Evolutionary conservation across 2,888 invertebrate genomes (phyloP), one percentile per base, ranked within the genome.

Genomic region (Phania funesta): DNA sequence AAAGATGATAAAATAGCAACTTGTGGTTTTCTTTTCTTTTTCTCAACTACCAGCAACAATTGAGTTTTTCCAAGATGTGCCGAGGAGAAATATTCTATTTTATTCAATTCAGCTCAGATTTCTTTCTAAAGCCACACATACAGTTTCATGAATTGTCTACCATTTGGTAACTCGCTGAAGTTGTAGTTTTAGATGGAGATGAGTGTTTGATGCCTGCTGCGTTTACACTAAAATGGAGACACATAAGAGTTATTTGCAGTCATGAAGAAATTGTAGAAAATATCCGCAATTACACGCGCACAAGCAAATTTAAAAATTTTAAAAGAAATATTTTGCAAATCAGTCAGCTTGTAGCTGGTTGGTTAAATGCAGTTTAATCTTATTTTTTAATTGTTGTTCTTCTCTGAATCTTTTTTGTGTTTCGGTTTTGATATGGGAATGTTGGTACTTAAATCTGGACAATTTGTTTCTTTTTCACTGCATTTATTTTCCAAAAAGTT

Each of bases 221-320:
- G 20, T 46, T 74, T 54, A 38, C 46, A 70, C 64, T n/a, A 56
- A 44, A 44, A 56, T 56, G 41, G 44, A 41, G 67, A 24, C 62
- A 46, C 18, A 65, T 44, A 70, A n/a, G 67, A 75, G 78, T 83
- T 78, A 83, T 81, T 83, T 83, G 80, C 78, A 81, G 81, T 81
- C 80, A 83, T 81, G 81, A 84, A 76, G 79, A 81, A 81, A 79
- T 84, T 76, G 79, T 81, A 79, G 64, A 79, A 78, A 79, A 84
- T 79, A 81, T 81, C 75, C 79, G 64, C 64, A 76, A 76, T 76
- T 75, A 75, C 71, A 71, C n/a, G n/a, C n/a, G n/a, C n/a, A n/a
- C n/a, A n/a, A n/a, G n/a, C n/a, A n/a, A n/a, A n/a, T n/a, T n/a
- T n/a, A n/a, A n/a, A n/a, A n/a, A n/a, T n/a, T n/a, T n/a, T n/a